Base-by-base conservation (phyloP, 2,113 vertebrate species). In the Laterallus jamaicensis region DNA sequence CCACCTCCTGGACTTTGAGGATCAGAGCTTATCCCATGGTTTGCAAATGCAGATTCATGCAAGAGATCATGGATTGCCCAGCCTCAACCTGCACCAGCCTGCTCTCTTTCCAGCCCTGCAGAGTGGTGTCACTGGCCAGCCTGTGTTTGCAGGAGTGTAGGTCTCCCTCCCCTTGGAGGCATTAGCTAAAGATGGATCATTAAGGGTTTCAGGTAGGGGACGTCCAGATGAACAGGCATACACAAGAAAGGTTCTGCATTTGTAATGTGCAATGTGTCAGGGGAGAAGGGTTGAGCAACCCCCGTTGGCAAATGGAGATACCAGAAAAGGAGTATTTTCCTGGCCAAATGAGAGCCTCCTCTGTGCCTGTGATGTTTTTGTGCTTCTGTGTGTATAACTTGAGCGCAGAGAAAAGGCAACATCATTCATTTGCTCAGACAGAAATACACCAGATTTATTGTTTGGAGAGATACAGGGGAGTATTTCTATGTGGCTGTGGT, bases 381-480 rank as follows among this genome's bases (percentile, higher is more conserved):
- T 60, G 29, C 31, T 64, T 83, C 68, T 78, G 44, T 62, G 78
- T 63, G 93, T 29, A 21, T 55, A 77, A 76, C 24, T 68, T 68
- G 39, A 97, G 82, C 0, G 1, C 31, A 59, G 66, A 12, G 8
- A 77, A 94, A 95, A 55, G 32, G 79, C 63, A 83, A 79, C 56
- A 39, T 80, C 24, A 35, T 86, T 63, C 86, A 56, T 94, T 91
- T 92, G 42, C 31, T 86, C 78, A 93, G 82, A 78, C 70, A 78
- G 90, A 95, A 90, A 81, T 82, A 88, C 76, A 88, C 47, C 52
- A 87, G 39, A 58, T 96, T 95, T 93, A 95, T 96, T 95, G 71
- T 84, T 90, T 47, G 52, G 71, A 90, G n/a, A 88, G 35, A 91
- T 82, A 96, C 91, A 90, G 85, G 66, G n/a, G 39, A 28, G n/a